Evolutionary conservation across 92 coral and sea anemone species (phyloP), one percentile per base, ranked within the genome.

Genomic region (Galaxea fascicularis): DNA sequence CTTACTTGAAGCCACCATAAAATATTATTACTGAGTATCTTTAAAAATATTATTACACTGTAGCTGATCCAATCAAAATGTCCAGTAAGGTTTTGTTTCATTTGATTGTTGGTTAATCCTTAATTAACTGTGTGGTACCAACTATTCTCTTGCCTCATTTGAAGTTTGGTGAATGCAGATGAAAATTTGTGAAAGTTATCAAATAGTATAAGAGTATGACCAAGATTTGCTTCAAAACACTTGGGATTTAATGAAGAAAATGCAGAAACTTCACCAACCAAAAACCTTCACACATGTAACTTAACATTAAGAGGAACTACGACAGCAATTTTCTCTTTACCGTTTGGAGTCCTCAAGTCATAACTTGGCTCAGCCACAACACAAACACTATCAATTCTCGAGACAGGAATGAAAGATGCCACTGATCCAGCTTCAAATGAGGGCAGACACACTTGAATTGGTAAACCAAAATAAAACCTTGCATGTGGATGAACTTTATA

Each of bases 401-500:
- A 18, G 11, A 71, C 67, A 26, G 87, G 82, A 0, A 71, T 82
- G 69, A 82, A 71, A 1, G 81, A 63, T 51, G 17, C 71, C 17
- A 59, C 87, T 29, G 87, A 82, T 52, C 41, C 78, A 30, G 26
- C 12, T 28, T 82, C 87, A 70, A 66, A 82, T 0, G 74, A 39
- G 0, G 77, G 78, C 21, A 82, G 78, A 35, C 87, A 82, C 18
- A 82, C 78, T 82, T 71, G 87, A 45, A 68, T 53, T 82, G 86
- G 78, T 53, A 71, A 59, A 1, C 80, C 86, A 82, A 82, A 82
- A 71, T 82, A 57, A 11, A 66, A 69, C 69, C 78, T 82, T 59
- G 77, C 74, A 53, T 66, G 57, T 24, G 85, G 85, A 13, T 80
- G 85, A 20, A 66, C 58, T 53, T 82, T 82, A 28, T 71, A 82